phyloP scores from a whole-genome alignment of 2,113 vertebrate genomes.

The Potamarius usumacintae region DNA sequence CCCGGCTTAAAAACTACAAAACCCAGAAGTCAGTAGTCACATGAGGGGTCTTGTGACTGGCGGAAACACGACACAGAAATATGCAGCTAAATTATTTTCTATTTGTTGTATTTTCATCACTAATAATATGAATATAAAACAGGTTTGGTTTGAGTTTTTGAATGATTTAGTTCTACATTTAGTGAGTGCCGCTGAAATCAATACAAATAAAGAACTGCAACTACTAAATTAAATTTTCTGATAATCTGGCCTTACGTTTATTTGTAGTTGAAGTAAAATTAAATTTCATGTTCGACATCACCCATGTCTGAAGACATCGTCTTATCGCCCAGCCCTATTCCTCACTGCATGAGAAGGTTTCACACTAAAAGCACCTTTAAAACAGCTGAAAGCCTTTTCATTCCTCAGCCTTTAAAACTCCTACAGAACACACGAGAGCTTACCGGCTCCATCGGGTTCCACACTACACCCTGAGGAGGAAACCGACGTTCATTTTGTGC shows the following conservation, averaged over 20 bases:
- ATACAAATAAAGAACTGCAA: not conserved
- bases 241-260: not conserved
- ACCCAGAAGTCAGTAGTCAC: not conserved
- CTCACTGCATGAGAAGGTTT: not conserved
- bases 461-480: constrained; percentile 39
- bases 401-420: not conserved
- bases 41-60: not conserved
- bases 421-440: constrained; percentile 10
- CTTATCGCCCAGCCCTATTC: not conserved
- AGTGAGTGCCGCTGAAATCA: not conserved
- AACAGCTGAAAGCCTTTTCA: not conserved
- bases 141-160: too few relatives aligned
- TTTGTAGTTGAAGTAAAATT: not conserved
- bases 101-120: too few relatives aligned
- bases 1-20: not conserved
- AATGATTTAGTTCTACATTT: not conserved
- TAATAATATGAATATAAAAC: too few relatives aligned
- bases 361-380: not conserved
- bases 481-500: constrained; percentile 23
- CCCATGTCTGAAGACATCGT: not conserved
- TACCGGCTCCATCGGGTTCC: constrained; percentile 42
- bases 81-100: too few relatives aligned
- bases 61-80: too few relatives aligned
- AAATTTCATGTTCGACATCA: too few relatives aligned
- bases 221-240: not conserved